These are phyloP conservation scores for Onychomys torridus DNA, from an alignment of 2,797 vertebrate genomes.

Conservation along the genomic window DNA sequence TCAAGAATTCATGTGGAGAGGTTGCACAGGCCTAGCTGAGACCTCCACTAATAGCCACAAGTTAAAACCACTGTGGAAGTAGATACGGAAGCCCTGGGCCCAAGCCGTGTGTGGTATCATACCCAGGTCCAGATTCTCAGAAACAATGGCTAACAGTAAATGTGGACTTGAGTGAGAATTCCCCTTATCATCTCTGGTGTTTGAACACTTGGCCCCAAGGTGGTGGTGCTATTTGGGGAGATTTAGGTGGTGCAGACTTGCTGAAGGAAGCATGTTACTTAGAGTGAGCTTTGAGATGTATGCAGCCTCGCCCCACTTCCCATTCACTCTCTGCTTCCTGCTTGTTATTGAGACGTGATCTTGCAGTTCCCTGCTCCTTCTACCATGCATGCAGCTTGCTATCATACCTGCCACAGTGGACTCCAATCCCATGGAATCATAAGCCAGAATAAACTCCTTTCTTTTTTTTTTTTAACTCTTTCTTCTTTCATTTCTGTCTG, in stretches of 20 bases:
- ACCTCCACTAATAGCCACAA: fast-evolving
- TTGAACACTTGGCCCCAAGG: background rate
- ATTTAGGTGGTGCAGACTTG: too few species aligned
- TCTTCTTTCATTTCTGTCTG: too few species aligned
- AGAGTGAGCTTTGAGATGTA: background rate
- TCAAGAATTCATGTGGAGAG: background rate
- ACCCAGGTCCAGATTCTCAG: background rate
- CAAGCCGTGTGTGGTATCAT: fast-evolving
- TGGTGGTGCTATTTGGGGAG: background rate
- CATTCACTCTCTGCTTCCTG: background rate
- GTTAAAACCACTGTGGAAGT: fast-evolving
- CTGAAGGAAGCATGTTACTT: background rate
- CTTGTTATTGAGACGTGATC: background rate
- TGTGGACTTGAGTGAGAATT: too few species aligned
- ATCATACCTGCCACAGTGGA: background rate
- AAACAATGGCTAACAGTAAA: fast-evolving
- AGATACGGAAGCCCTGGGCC: background rate
- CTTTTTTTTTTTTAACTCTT: too few species aligned
- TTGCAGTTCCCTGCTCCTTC: background rate
- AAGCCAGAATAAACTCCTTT: background rate
- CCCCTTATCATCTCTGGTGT: background rate
- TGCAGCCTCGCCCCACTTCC: background rate
- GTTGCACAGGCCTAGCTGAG: background rate
- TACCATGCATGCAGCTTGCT: background rate
- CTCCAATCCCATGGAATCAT: background rate